Percentiles rank a stretch among this genome's conserved stretches.
phyloP scores from a whole-genome alignment of 2,113 vertebrate genomes.

The Raja brachyura region DNA sequence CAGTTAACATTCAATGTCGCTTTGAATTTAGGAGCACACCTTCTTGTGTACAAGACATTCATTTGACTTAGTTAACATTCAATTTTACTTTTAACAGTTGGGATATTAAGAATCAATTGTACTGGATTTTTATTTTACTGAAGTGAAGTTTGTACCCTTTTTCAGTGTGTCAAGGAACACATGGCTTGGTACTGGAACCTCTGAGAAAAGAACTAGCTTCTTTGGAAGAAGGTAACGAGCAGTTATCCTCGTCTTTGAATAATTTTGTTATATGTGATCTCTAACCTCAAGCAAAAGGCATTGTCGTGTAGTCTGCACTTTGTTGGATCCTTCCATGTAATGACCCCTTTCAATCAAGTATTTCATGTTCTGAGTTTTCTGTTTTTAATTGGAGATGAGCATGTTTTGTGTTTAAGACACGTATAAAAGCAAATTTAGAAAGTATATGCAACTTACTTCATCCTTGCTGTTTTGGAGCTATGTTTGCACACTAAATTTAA shows the following conservation, averaged over 20 bases:
- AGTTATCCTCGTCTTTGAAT: background rate
- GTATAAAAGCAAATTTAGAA: background rate
- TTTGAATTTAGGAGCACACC: too few species aligned
- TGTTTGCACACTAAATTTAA: too few species aligned
- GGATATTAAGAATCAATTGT: too few species aligned
- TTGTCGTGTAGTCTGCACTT: background rate
- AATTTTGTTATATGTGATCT: background rate
- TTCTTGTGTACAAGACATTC: too few species aligned
- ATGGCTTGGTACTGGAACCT: slow-evolving; percentile 64
- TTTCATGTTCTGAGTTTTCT: background rate
- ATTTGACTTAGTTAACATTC: too few species aligned
- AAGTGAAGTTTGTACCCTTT: background rate
- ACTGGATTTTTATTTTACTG: background rate
- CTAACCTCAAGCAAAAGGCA: background rate
- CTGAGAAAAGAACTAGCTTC: slow-evolving; percentile 77
- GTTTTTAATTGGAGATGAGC: too few species aligned
- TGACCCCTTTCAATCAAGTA: too few species aligned
- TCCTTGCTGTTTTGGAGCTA: background rate
- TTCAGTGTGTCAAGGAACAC: slow-evolving; percentile 45
- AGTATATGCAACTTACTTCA: background rate
- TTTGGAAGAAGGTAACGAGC: slow-evolving; percentile 68
- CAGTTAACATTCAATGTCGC: too few species aligned
- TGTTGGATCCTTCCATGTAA: background rate
- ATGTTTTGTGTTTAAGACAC: background rate
- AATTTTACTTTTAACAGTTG: background rate